Evolutionary conservation across 2,888 invertebrate species (phyloP).

Genomic region (Anoplius nigerrimus): DNA sequence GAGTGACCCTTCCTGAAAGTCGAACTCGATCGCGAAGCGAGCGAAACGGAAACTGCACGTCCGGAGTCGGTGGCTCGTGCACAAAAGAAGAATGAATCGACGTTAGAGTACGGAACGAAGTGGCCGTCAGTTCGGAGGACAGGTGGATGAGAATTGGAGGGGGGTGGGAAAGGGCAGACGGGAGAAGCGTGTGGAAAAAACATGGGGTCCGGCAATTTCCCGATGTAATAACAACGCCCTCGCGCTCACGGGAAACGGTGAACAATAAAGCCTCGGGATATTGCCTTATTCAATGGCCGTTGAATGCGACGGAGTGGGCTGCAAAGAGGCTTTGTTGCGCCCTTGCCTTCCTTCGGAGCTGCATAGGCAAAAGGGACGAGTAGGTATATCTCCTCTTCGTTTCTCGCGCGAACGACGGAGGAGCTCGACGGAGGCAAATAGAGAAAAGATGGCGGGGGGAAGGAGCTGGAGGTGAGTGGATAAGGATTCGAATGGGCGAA

Average conservation of each 20-base stretch:
- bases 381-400: background rate
- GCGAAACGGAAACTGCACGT: too few relatives aligned
- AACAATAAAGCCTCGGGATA: conserved; percentile 46
- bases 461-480: too few relatives aligned
- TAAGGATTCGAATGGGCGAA: too few relatives aligned
- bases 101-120: too few relatives aligned
- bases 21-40: too few relatives aligned
- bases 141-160: background rate
- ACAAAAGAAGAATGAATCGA: too few relatives aligned
- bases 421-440: background rate
- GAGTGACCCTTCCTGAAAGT: too few relatives aligned
- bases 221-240: conserved; percentile 50
- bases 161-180: background rate
- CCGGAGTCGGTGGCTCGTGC: too few relatives aligned
- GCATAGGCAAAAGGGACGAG: background rate
- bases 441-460: background rate
- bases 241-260: conserved; percentile 43
- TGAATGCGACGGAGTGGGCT: conserved; percentile 41
- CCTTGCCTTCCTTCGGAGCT: background rate
- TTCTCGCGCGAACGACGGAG: background rate
- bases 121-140: conserved; percentile 11
- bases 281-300: conserved; percentile 53
- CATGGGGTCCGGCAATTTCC: conserved; percentile 43
- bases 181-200: conserved; percentile 6
- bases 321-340: conserved; percentile 52